Evolutionary conservation across 1,140 invertebrate species (phyloP), one percentile per base, ranked within the genome.

Genomic region (Lycorma delicatula): DNA sequence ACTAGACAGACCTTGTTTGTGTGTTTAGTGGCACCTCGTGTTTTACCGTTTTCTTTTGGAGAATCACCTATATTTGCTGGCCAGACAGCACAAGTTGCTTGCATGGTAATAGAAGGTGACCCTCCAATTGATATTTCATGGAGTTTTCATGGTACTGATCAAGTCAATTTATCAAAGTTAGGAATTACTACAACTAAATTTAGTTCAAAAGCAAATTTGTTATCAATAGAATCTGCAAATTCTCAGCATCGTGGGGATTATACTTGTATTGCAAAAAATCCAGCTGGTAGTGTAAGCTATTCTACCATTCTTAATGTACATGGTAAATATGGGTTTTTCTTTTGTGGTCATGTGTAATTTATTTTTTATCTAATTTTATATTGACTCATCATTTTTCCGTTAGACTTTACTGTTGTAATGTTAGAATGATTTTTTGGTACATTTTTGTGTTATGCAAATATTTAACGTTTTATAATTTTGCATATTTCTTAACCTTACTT

Each of bases 41-140:
- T 83, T 54, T 77, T 72, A 65, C 74, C 79, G 16, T 83, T 83
- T 62, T 71, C 75, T 54, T 83, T 83, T 60, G 79, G 77, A 47
- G 75, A 77, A 47, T 64, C 22, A 36, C 62, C 68, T 1, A 60
- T 67, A 16, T 68, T 66, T 41, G 74, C 78, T 62, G 79, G 78
- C 1, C 73, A 79, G 54, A 69, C 77, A 23, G 60, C 65, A 22
- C 67, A 69, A 49, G 58, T 69, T 9, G 60, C 63, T 7, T 71
- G 69, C 48, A 55, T 64, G n/a, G 66, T 70, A 1, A 63, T 64
- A 1, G 66, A 69, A 60, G 76, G 76, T 6, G 74, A 74, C 52
- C 59, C 59, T 47, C 72, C 69, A 9, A 38, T 71, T 0, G 58
- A 64, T 18, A 66, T 71, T 16, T 60, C 56, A 2, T 71, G 69